These are phyloP conservation scores for Gavia stellata DNA, from an alignment of 2,113 vertebrate genomes.

Conservation along the genomic window DNA sequence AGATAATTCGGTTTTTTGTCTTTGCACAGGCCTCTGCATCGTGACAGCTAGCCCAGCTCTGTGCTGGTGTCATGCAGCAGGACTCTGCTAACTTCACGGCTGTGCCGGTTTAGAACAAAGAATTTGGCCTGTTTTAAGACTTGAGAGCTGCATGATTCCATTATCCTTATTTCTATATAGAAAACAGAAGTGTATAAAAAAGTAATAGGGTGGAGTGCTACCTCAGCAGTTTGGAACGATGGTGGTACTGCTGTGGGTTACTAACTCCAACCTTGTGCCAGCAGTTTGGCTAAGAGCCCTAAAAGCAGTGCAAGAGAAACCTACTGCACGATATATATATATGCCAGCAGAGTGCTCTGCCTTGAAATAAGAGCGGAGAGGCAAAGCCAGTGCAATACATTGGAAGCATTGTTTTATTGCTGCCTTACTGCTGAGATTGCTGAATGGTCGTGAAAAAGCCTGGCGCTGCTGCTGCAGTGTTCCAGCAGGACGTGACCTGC, in stretches of 20 bases:
- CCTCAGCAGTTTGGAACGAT: not conserved
- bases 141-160: not conserved
- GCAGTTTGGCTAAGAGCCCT: not conserved
- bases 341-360: not conserved
- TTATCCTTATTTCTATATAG: not conserved
- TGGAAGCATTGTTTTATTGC: slow-evolving; percentile 33
- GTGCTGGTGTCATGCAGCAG: not conserved
- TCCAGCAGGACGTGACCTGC: not conserved
- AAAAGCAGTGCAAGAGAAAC: not conserved
- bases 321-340: not conserved
- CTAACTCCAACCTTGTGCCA: not conserved
- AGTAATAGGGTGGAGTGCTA: not conserved
- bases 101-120: not conserved
- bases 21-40: not conserved
- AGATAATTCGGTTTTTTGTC: not conserved
- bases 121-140: not conserved
- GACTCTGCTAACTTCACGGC: not conserved
- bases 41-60: not conserved
- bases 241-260: not conserved
- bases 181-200: not conserved
- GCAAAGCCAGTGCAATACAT: not conserved
- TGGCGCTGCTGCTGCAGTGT: not conserved
- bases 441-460: not conserved
- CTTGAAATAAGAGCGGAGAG: not conserved
- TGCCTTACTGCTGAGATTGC: not conserved